Evolutionary conservation across 2,797 vertebrate species (phyloP).

Genomic region (Macropodus opercularis): DNA sequence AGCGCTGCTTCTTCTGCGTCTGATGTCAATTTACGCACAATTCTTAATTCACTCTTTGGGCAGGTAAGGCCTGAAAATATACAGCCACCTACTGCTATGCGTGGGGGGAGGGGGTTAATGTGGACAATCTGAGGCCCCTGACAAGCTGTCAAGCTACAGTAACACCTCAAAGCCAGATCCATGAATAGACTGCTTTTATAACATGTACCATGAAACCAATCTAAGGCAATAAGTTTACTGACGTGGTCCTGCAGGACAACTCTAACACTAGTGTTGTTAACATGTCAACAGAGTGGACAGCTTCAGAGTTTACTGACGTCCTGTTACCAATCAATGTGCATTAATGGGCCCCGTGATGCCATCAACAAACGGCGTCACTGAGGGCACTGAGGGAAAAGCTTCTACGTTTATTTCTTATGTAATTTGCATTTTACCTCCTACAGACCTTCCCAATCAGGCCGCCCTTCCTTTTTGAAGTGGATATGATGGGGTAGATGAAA

Average conservation of each 20-base stretch:
- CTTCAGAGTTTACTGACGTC: constrained; percentile 16
- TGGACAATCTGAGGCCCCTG: not conserved
- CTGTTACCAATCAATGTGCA: constrained; percentile 37
- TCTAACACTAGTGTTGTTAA: constrained; percentile 3
- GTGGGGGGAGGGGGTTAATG: too few relatives aligned
- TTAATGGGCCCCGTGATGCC: constrained; percentile 26
- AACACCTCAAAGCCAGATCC: not conserved
- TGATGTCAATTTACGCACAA: constrained; percentile 88
- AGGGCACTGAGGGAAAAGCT: constrained; percentile 2
- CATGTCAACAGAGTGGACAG: constrained; percentile 8
- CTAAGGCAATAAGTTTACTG: not conserved
- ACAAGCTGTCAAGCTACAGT: constrained; percentile 3
- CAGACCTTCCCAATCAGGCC: constrained; percentile 48
- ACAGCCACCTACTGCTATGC: not conserved
- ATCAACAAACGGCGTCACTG: constrained; percentile 34
- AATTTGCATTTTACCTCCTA: constrained; percentile 65
- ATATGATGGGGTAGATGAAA: constrained; percentile 30
- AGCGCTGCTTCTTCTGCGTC: constrained; percentile 82
- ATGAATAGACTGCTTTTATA: not conserved
- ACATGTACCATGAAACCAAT: not conserved
- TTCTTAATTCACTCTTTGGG: constrained; percentile 94
- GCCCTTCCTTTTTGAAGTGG: constrained; percentile 45
- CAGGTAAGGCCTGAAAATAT: constrained; percentile 85
- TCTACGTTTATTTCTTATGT: constrained; percentile 58
- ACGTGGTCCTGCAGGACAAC: not conserved